Evolutionary conservation across 2,888 invertebrate genomes (phyloP).

Genomic region (Ormia ochracea): DNA sequence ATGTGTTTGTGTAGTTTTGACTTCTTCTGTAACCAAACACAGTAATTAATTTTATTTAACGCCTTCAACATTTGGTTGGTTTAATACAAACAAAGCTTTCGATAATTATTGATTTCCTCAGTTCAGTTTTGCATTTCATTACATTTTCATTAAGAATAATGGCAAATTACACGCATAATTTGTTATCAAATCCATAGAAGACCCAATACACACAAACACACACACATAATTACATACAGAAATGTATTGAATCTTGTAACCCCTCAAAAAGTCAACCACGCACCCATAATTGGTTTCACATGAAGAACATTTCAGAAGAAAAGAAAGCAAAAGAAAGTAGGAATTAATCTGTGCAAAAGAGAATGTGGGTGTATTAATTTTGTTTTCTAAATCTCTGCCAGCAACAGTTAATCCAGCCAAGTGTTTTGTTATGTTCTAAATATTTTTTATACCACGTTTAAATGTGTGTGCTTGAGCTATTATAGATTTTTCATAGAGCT

Average conservation of each 20-base stretch:
- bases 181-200: constrained; percentile 64
- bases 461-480: background rate
- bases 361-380: background rate
- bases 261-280: background rate
- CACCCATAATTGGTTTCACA: constrained; percentile 3
- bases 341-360: constrained; percentile 29
- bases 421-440: background rate
- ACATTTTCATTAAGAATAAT: constrained; percentile 75
- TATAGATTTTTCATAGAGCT: background rate
- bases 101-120: constrained; percentile 31
- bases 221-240: background rate
- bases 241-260: background rate
- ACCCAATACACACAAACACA: constrained; percentile 38
- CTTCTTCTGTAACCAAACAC: constrained; percentile 33
- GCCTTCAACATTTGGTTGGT: constrained; percentile 42
- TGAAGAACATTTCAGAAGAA: background rate
- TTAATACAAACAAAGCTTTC: background rate
- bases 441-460: background rate
- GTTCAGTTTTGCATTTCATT: constrained; percentile 73
- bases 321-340: background rate
- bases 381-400: constrained; percentile 9
- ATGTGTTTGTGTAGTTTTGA: background rate
- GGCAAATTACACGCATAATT: constrained; percentile 75
- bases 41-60: constrained; percentile 59
- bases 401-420: constrained; percentile 40